Evolutionary conservation across 2,797 vertebrate species (phyloP).

Genomic region (Phoxinus dragarum): DNA sequence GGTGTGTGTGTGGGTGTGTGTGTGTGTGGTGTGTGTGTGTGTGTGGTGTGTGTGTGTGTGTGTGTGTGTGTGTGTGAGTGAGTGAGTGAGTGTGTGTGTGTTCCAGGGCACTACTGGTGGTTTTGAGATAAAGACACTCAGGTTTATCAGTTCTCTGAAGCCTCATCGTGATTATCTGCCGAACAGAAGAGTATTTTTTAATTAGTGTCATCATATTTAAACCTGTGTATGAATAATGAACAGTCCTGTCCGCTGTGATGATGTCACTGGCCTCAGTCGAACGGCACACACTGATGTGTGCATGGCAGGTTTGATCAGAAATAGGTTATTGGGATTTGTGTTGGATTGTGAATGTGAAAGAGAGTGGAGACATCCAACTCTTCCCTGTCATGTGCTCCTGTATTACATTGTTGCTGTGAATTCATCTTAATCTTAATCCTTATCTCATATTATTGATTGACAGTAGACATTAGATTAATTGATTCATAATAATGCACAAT

Average conservation of each 20-base stretch:
- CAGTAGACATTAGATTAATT: too few species aligned
- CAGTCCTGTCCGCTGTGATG: neutral
- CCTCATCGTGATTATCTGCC: neutral
- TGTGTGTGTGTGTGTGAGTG: too few species aligned
- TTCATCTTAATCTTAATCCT: too few species aligned
- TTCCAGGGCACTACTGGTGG: neutral
- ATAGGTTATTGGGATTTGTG: neutral
- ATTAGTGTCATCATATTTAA: slow-evolving; percentile 29
- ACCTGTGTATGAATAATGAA: slow-evolving; percentile 14
- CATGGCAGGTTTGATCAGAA: neutral
- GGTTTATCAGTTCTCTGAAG: neutral
- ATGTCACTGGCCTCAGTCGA: neutral
- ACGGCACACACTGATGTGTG: neutral
- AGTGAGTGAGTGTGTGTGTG: neutral
- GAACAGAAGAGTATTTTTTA: neutral
- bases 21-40: too few species aligned
- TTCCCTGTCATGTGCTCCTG: neutral
- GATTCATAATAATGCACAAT: neutral
- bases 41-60: too few species aligned
- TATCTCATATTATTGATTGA: too few species aligned
- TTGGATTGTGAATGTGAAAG: neutral
- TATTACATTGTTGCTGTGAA: neutral
- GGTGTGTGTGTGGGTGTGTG: too few species aligned
- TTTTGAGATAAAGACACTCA: neutral
- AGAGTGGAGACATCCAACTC: neutral